Evolutionary conservation across 2,797 vertebrate species (phyloP).

Genomic region (Dallia pectoralis): DNA sequence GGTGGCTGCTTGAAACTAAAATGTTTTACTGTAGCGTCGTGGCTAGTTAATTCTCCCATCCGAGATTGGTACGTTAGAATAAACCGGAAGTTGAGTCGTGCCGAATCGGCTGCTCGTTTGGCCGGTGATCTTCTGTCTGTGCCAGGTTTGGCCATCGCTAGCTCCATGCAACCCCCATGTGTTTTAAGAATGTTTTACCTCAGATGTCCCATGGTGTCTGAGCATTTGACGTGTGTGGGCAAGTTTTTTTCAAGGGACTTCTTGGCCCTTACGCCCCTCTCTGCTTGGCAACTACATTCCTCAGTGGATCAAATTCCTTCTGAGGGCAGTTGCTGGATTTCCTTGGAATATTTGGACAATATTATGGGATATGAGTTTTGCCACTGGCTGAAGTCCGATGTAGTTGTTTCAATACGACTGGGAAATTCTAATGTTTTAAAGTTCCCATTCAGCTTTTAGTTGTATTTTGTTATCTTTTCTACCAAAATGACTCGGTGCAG

Average conservation of each 20-base stretch:
- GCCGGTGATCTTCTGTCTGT: no score
- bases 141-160: background rate
- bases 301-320: background rate
- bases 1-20: no score
- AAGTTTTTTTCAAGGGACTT: background rate
- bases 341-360: background rate
- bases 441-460: no score
- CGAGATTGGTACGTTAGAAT: no score
- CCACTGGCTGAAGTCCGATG: background rate
- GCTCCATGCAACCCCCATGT: background rate
- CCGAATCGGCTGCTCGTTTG: no score
- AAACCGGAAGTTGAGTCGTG: no score
- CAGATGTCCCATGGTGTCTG: background rate
- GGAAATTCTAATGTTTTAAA: background rate
- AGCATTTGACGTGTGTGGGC: background rate
- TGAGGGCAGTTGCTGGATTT: background rate
- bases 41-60: no score
- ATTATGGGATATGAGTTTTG: background rate
- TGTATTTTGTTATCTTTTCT: no score
- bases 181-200: background rate
- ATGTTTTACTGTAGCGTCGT: no score
- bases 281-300: background rate
- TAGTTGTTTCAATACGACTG: background rate
- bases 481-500: no score
- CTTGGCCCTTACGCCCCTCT: background rate